Percentiles rank a stretch among this genome's conserved stretches.
These are phyloP conservation scores for Takifugu ocellatus DNA, from an alignment of 2,797 vertebrate species.

Conservation along the genomic window DNA sequence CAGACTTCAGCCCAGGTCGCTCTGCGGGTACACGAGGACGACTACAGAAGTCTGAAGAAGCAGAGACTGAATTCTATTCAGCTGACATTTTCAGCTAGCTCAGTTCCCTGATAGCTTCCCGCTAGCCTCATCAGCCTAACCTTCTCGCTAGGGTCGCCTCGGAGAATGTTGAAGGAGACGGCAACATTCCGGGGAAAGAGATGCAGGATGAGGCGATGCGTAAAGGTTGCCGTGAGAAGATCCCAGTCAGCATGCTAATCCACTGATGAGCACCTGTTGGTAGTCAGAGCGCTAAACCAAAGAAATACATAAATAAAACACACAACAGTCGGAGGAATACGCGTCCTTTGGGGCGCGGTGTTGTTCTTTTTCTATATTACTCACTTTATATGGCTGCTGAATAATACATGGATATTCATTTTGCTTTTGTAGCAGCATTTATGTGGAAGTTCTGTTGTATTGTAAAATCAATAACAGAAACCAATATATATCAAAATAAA, in stretches of 20 bases:
- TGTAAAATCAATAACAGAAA: background rate
- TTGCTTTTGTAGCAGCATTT: conserved; percentile 3
- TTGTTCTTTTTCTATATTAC: too few species aligned
- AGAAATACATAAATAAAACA: background rate
- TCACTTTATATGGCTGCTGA: too few species aligned
- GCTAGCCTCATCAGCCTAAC: too few species aligned
- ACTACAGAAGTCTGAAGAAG: too few species aligned
- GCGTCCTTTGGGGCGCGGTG: background rate
- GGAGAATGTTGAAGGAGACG: too few species aligned
- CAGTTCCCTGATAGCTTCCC: too few species aligned
- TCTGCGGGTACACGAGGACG: too few species aligned
- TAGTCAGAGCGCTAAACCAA: background rate
- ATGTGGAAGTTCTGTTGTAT: background rate
- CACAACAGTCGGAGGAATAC: background rate
- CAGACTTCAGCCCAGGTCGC: too few species aligned
- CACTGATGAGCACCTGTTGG: background rate
- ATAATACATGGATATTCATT: too few species aligned
- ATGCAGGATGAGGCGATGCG: background rate
- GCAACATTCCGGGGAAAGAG: conserved; percentile 2
- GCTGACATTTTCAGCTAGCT: too few species aligned
- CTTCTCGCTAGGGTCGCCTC: too few species aligned
- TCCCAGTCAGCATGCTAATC: background rate
- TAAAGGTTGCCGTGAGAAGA: conserved; percentile 3
- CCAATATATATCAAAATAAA: background rate
- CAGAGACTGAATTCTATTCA: too few species aligned